Evolutionary conservation across 2,888 invertebrate species (phyloP).

Genomic region (Rhamnusium bicolor): DNA sequence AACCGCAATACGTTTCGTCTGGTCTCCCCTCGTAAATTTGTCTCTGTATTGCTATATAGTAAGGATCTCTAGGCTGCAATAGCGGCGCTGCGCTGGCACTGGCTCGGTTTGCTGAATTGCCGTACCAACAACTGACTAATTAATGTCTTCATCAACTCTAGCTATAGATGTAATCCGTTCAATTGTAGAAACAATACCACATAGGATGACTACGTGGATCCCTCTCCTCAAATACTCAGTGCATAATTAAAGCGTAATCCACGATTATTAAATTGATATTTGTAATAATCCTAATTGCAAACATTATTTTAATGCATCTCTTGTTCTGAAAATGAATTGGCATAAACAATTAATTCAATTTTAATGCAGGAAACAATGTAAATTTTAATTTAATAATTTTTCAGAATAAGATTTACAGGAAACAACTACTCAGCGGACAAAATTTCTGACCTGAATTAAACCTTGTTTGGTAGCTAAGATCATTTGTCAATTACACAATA

Average conservation of each 20-base stretch:
- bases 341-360: not conserved
- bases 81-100: conserved; percentile 6
- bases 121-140: conserved; percentile 22
- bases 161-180: conserved; percentile 22
- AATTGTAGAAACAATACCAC: conserved; percentile 22
- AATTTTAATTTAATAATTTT: too few relatives aligned
- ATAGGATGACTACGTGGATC: not conserved
- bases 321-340: not conserved
- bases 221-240: not conserved
- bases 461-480: too few relatives aligned
- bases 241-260: not conserved
- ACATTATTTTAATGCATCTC: not conserved
- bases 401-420: too few relatives aligned
- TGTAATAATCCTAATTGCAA: not conserved
- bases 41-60: too few relatives aligned
- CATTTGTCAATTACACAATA: too few relatives aligned
- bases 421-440: too few relatives aligned
- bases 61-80: too few relatives aligned
- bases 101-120: conserved; percentile 18
- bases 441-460: too few relatives aligned
- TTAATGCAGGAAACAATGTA: too few relatives aligned
- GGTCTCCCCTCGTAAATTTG: conserved; percentile 29
- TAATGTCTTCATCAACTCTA: conserved; percentile 33
- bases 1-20: conserved; percentile 44
- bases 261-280: conserved; percentile 5